Evolutionary conservation across 1,140 invertebrate genomes (phyloP).

Genomic region (Aphis gossypii): DNA sequence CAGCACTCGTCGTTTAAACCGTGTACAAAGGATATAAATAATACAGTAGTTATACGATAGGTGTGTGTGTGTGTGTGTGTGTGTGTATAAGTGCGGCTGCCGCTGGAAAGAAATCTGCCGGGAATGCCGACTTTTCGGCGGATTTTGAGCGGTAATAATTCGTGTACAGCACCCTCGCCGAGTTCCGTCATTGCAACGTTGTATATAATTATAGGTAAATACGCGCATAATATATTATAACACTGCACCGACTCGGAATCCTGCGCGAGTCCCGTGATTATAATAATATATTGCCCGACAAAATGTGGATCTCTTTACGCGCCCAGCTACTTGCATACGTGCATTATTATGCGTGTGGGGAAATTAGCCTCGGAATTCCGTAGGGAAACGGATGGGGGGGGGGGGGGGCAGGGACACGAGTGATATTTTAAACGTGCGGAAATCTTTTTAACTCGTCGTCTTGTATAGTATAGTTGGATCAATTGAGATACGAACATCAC

Average conservation of each 20-base stretch:
- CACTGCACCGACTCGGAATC: not conserved
- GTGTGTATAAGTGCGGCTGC: too few relatives aligned
- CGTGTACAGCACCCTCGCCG: not conserved
- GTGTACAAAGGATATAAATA: not conserved
- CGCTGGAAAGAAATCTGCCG: not conserved
- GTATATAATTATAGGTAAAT: not conserved
- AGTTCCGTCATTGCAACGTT: not conserved
- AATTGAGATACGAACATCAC: too few relatives aligned
- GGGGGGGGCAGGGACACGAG: not conserved
- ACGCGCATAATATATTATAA: not conserved
- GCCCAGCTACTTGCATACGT: not conserved
- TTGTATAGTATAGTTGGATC: too few relatives aligned
- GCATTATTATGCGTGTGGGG: not conserved
- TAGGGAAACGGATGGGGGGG: too few relatives aligned
- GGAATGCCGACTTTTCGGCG: constrained; percentile 1
- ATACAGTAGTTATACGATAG: not conserved
- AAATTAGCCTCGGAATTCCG: not conserved
- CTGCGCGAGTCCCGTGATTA: not conserved
- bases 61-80: too few relatives aligned
- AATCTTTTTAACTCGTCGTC: not conserved
- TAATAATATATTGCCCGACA: not conserved
- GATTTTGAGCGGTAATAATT: not conserved
- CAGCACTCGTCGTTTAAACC: not conserved
- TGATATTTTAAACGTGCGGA: not conserved
- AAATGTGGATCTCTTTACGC: not conserved